Base-by-base conservation (phyloP, 2,888 invertebrate genomes). In the Eristalis arbustorum region DNA sequence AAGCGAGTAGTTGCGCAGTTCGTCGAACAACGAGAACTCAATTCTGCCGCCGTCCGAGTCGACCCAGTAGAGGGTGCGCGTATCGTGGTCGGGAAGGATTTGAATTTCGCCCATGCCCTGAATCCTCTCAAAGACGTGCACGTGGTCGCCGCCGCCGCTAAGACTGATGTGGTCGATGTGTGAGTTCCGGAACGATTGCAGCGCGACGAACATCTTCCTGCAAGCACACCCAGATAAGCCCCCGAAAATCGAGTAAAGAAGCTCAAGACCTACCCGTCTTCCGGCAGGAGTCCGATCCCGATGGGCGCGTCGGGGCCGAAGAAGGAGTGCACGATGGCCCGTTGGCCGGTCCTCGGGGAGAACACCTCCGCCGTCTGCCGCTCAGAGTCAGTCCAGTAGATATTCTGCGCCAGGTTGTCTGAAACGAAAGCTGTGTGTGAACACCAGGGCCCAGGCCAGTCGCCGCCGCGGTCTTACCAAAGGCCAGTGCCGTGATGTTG, bases 331-430 rank as follows among this genome's bases (percentile, higher is more conserved):
- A 97, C 90, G 14, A 95, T 90, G 0, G 95, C 95, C 22, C 95
- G 94, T 8, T 95, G 92, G 25, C 92, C 92, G 0, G 94, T 96
- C 66, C 92, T 93, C 63, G 96, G 89, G 0, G 95, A 96, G 13
- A 95, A 90, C 2, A 95, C 95, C 90, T 97, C 96, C 0, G 97
- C 92, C 0, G 94, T 94, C 72, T 94, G 94, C 13, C 94, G 94
- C 0, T 94, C 94, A 0, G 93, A 93, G 91, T 97, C 96, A 77
- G 95, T 93, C 93, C 96, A 95, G 91, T 97, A 98, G 0, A 98
- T 91, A 88, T 95, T 95, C 83, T 96, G 95, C 0, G 96, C 95
- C 10, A 95, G 93, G 88, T 95, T 94, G 93, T 97, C 97, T 96
- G 90, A 0, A 89, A 90, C 34, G 31, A 74, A 59, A 68, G 14